phyloP scores from a whole-genome alignment of 2,113 vertebrate species.

The Thryonomys swinderianus region DNA sequence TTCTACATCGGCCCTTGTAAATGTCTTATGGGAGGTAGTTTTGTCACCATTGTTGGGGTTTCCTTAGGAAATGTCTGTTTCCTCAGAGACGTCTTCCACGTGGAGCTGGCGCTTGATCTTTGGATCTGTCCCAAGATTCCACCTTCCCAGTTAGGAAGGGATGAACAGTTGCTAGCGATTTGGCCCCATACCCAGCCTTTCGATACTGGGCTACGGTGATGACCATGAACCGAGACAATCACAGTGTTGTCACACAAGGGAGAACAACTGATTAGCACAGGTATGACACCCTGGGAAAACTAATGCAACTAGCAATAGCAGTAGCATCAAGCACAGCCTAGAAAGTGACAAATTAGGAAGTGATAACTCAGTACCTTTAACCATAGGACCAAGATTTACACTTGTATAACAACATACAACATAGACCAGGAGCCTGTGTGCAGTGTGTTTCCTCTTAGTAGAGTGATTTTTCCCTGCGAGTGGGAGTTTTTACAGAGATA shows the following conservation, averaged over 20 bases:
- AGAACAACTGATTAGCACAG: background rate
- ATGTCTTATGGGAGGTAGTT: background rate
- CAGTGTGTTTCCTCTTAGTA: background rate
- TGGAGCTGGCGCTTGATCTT: background rate
- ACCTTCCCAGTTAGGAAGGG: background rate
- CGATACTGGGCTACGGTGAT: background rate
- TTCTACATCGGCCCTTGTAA: background rate
- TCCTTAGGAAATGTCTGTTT: background rate
- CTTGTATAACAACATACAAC: background rate
- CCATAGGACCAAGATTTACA: background rate
- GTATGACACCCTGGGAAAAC: background rate
- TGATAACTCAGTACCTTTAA: background rate
- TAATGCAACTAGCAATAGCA: background rate
- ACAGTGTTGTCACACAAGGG: background rate
- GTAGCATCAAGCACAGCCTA: background rate
- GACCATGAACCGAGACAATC: background rate
- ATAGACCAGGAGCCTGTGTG: background rate
- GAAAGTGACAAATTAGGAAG: background rate
- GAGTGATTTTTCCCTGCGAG: background rate
- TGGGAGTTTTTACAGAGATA: background rate
- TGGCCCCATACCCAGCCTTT: background rate
- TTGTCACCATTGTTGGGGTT: background rate
- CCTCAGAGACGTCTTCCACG: background rate
- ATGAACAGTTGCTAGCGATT: background rate
- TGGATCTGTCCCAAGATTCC: background rate